Percentiles rank a stretch among this genome's conserved stretches.
Conservation (phyloP, 2,113 vertebrate genomes). For the Pachypanchax playfairii region DNA sequence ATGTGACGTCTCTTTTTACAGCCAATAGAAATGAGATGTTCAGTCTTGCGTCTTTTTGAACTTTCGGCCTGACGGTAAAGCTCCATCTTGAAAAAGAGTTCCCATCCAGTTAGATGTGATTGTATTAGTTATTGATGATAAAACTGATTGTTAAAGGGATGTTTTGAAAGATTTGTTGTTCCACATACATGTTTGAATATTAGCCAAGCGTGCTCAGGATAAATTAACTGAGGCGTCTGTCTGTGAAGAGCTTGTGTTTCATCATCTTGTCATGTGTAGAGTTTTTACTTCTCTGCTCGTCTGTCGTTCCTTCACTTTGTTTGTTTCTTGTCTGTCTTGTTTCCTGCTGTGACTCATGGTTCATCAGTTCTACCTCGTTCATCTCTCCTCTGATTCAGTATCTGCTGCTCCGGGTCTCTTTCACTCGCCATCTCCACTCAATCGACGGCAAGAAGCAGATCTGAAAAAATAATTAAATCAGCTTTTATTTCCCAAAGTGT, state of each 20-base stretch:
- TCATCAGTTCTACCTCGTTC: not conserved
- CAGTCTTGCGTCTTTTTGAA: too few relatives aligned
- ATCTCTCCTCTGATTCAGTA: not conserved
- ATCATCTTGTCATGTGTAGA: not conserved
- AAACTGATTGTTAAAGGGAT: not conserved
- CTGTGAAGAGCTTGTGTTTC: not conserved
- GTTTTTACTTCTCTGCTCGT: not conserved
- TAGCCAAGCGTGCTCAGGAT: too few relatives aligned
- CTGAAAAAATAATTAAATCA: constrained; percentile 36
- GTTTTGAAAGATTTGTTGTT: not conserved
- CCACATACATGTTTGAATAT: too few relatives aligned
- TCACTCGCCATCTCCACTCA: not conserved
- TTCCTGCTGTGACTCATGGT: not conserved
- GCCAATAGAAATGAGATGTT: not conserved
- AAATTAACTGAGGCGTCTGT: too few relatives aligned
- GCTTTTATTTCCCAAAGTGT: constrained; percentile 64
- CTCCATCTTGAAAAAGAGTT: not conserved
- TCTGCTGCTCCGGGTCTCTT: not conserved
- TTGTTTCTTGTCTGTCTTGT: not conserved
- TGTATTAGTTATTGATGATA: not conserved
- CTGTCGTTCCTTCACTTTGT: not conserved
- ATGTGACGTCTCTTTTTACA: not conserved
- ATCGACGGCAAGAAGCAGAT: constrained; percentile 17
- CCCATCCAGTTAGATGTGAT: not conserved
- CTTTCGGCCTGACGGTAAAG: too few relatives aligned